Evolutionary conservation across 2,797 vertebrate species (phyloP).

Genomic region (Avahi laniger): DNA sequence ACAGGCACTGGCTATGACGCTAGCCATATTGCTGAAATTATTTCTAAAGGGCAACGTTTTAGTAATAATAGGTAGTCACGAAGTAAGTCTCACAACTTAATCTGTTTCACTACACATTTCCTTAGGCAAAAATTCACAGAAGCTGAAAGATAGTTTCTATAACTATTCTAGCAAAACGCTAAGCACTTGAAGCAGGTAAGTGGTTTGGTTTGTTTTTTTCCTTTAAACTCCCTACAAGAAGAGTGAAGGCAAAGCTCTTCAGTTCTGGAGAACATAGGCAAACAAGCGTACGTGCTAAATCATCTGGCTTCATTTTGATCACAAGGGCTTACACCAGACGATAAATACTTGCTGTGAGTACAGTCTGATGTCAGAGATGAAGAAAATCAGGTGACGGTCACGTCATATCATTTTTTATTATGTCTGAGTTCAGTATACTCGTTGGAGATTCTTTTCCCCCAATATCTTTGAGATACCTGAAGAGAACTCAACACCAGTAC

Average conservation of each 20-base stretch:
- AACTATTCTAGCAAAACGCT: not conserved
- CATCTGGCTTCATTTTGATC: not conserved
- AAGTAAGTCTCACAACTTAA: not conserved
- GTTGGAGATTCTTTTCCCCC: not conserved
- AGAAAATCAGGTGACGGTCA: not conserved
- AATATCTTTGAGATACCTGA: not conserved
- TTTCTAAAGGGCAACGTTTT: not conserved
- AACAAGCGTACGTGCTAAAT: not conserved
- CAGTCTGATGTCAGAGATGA: not conserved
- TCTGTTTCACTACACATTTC: not conserved
- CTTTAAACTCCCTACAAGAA: not conserved
- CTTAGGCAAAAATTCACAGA: constrained; percentile 18
- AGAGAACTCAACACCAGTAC: not conserved
- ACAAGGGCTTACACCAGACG: not conserved
- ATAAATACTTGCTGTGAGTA: not conserved
- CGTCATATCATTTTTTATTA: not conserved
- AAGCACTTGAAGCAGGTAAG: not conserved
- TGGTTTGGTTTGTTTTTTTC: not conserved
- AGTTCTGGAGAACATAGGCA: not conserved
- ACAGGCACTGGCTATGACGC: not conserved
- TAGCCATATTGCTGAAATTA: not conserved
- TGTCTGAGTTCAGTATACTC: not conserved
- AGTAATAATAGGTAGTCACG: not conserved
- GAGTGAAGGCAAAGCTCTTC: not conserved
- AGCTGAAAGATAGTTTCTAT: not conserved